Base-by-base conservation (phyloP, 2,113 vertebrate genomes). In the Esox niger region DNA sequence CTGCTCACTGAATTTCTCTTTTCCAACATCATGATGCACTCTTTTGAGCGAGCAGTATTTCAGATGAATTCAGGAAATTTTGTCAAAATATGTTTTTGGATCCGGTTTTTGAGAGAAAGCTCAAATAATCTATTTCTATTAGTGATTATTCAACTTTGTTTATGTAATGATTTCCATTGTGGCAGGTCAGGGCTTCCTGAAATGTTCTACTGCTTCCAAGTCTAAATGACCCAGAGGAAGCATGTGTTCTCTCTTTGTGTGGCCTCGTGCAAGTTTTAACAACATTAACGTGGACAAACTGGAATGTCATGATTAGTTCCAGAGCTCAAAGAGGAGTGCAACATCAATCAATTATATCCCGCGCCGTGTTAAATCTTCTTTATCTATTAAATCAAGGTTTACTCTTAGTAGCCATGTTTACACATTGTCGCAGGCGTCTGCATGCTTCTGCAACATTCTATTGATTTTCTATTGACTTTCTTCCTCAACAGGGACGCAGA, bases 401-500 rank as follows among this genome's bases (percentile, higher is more conserved):
- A 17, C 38, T 15, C 38, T 15, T 43, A 43, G 38, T 52, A n/a
- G n/a, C n/a, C n/a, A 52, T 23, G 1, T 52, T 17, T 52, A n/a
- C 1, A 52, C 6, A 15, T 52, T 21, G 13, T 38, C 9, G 10
- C 17, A 8, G n/a, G n/a, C n/a, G n/a, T n/a, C n/a, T 33, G 17
- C 33, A 63, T 43, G 25, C 11, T 25, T 8, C 6, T 46, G n/a
- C 49, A 13, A 27, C 7, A 13, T 63, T 46, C 38, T 23, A 38
- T 64, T 63, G 38, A 43, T 43, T 43, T 43, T 43, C 3, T 43
- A 43, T 17, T 15, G n/a, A 13, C 70, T n/a, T 21, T 62, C 10
- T 72, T n/a, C 27, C 55, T 64, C 67, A 29, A 55, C 80, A 99
- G 96, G 88, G 96, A 99, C 84, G 95, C 96, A 60, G 96, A 98